Base-by-base conservation (phyloP, 2,797 vertebrate genomes). In the Gymnodraco acuticeps region DNA sequence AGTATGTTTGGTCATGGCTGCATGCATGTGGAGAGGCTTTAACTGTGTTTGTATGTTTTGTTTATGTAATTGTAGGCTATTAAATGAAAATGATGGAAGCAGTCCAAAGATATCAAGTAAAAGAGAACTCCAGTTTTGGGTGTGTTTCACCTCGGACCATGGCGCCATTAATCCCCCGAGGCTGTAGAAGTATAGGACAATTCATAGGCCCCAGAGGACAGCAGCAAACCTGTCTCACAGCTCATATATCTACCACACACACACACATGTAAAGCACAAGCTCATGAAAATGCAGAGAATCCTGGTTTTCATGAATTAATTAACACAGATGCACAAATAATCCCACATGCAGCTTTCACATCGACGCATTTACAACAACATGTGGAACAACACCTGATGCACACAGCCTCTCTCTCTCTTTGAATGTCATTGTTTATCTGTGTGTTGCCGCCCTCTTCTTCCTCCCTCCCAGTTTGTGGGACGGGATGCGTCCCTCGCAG, bases 401-500 rank as follows among this genome's bases (percentile, higher is more conserved):
- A 45, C 61, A 62, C 50, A 13, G 20, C 33, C 51, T 12, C 58
- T n/a, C 54, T 46, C 55, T 16, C 52, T 75, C 11, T 58, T n/a
- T 66, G 62, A 59, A 1, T 62, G 27, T 45, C 55, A 47, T 64
- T 76, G 59, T 87, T 85, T 82, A 59, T 81, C 73, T 60, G 56
- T 82, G 62, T 75, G 53, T 75, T 75, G 73, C 56, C 70, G 64
- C 80, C 77, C 46, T 63, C 50, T 75, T 48, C 19, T 63, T 54
- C 56, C 72, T 80, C 56, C 75, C 79, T 70, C 51, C 58, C 70
- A 20, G 17, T 87, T 80, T 93, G 80, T 72, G 33, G 51, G 87
- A 94, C 91, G 93, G 91, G 88, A 83, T 93, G 81, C 84, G 69
- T 94, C 95, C 95, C 95, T 96, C 63, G 83, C 88, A 93, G 93